Conservation (phyloP, 2,888 invertebrate species). For the Alitta virens region DNA sequence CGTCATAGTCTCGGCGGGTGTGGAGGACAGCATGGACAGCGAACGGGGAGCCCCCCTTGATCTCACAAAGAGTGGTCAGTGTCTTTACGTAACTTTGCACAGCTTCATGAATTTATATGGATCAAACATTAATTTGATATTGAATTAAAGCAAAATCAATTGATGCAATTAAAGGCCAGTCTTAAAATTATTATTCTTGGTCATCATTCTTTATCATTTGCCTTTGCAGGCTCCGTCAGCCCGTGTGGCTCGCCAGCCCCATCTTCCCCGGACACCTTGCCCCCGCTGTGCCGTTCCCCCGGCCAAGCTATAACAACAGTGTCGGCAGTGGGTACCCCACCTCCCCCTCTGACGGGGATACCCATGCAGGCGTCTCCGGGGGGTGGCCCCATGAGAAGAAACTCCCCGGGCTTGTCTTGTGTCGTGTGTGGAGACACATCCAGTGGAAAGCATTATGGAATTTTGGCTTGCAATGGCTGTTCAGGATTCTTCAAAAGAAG, state of each 20-base stretch:
- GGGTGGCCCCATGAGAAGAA: conserved; percentile 39
- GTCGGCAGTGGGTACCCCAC: conserved; percentile 10
- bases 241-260: background rate
- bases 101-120: too few species aligned
- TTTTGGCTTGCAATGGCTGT: conserved; percentile 97
- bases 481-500: conserved; percentile 98
- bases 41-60: too few species aligned
- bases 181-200: too few species aligned
- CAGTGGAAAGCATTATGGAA: conserved; percentile 96
- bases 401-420: conserved; percentile 72
- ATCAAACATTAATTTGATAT: too few species aligned
- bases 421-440: conserved; percentile 97
- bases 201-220: too few species aligned
- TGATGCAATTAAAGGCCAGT: too few species aligned
- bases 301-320: conserved; percentile 9
- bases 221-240: conserved; percentile 1
- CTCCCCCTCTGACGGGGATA: conserved; percentile 8
- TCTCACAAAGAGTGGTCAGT: too few species aligned
- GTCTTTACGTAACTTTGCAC: too few species aligned
- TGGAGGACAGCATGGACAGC: too few species aligned
- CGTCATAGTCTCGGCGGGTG: too few species aligned
- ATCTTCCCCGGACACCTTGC: background rate
- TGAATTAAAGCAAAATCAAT: too few species aligned
- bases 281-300: conserved; percentile 1
- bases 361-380: conserved; percentile 6